Percentiles rank a stretch among this genome's conserved stretches.
Conservation (phyloP, 2,888 invertebrate genomes). For the Polietes domitor region DNA sequence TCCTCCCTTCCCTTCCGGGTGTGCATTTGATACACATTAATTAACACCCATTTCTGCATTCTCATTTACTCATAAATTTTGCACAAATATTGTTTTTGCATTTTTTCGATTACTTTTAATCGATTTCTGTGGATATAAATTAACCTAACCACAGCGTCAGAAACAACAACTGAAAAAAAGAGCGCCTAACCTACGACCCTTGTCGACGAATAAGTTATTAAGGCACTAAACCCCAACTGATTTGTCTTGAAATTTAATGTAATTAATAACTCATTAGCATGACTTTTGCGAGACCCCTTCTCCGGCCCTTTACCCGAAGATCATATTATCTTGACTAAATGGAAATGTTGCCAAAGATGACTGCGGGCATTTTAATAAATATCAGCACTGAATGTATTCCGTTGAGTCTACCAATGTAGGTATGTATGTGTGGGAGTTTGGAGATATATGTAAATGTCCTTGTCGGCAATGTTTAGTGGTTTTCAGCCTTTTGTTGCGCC, state of each 20-base stretch:
- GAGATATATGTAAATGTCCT: too few species aligned
- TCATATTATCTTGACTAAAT: not conserved
- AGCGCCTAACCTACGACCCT: not conserved
- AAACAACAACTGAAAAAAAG: not conserved
- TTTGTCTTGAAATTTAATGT: not conserved
- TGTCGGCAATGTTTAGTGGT: too few species aligned
- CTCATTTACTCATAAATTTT: too few species aligned
- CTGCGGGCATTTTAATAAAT: not conserved
- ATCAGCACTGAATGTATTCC: too few species aligned
- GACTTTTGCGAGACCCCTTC: not conserved
- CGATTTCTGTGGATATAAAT: too few species aligned
- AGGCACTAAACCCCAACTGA: not conserved
- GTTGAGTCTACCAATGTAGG: not conserved
- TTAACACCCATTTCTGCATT: too few species aligned
- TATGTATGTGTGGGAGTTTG: too few species aligned
- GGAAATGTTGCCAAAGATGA: not conserved
- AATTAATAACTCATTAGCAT: conserved; percentile 4
- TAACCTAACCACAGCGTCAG: too few species aligned
- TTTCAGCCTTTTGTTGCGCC: not conserved
- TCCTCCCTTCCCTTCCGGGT: too few species aligned
- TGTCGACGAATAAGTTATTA: not conserved
- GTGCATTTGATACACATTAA: too few species aligned
- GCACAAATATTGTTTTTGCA: too few species aligned
- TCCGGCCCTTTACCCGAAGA: not conserved
- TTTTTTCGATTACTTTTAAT: too few species aligned